Base-by-base conservation (phyloP, 2,888 invertebrate species). In the Cremastobaeus sp. region DNA sequence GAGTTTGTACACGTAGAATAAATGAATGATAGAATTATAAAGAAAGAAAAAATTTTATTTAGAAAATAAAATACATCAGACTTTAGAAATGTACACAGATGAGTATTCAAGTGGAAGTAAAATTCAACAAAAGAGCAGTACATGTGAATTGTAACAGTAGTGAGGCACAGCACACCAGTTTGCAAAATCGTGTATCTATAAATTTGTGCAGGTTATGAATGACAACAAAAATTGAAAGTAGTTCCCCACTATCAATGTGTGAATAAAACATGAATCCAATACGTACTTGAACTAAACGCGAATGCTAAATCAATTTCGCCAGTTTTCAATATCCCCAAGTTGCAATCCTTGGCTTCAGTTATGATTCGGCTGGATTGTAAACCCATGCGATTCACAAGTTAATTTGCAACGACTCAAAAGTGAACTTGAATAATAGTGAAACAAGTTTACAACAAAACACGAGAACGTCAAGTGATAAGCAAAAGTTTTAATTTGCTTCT, bases 341-440 rank as follows among this genome's bases (percentile, higher is more conserved):
- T 21, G 35, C 41, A 32, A 45, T 50, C 41, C 50, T 1, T 43
- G 35, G 59, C 54, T 37, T 35, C 32, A 12, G 3, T 30, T 72
- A 77, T 80, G 69, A 75, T 74, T 80, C 72, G 78, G 78, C 82
- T 83, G 84, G 81, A 83, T 82, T 81, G 50, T 55, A 74, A 82
- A 83, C 82, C 81, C 83, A 84, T 84, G 84, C 84, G 83, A 82
- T 74, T 80, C 76, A 76, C 72, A 76, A 70, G 57, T 57, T 68
- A 39, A 25, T 30, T 32, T 6, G 34, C 6, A 32, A 32, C 5
- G 34, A n/a, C 3, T 3, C 5, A 32, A 6, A 32, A 32, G 11
- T 32, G n/a, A 32, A 6, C 3, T n/a, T 32, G 3, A 25, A 25
- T 25, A 25, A 25, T 25, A 8, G 8, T 3, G 8, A 8, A 25